These are phyloP conservation scores for Dendrocincla tyrannina DNA, from an alignment of 2,797 vertebrate genomes.

Conservation along the genomic window DNA sequence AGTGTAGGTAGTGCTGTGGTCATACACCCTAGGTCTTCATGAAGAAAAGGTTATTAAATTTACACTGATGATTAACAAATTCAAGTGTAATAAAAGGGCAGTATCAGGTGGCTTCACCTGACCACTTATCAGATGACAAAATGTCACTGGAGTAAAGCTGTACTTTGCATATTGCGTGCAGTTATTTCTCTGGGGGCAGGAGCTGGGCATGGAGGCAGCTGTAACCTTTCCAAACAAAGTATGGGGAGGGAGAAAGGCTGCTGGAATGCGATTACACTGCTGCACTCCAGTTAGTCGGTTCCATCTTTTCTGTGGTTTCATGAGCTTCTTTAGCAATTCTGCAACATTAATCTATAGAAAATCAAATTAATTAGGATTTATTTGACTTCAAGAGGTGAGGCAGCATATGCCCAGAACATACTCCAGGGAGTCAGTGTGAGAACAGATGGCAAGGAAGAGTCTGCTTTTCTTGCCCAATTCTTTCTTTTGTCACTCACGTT, in stretches of 20 bases:
- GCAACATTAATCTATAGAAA: neutral
- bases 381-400: neutral
- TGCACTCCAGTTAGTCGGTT: neutral
- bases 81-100: neutral
- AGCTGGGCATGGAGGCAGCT: neutral
- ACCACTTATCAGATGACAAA: neutral
- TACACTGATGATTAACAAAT: neutral
- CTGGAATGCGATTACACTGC: neutral
- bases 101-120: neutral
- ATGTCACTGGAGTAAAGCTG: neutral
- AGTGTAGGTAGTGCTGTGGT: neutral
- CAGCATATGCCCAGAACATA: neutral
- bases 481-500: constrained; percentile 6
- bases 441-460: constrained; percentile 6
- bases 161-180: neutral
- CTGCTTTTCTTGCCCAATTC: neutral
- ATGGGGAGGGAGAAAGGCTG: neutral
- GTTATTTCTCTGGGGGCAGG: neutral
- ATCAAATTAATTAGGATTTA: neutral
- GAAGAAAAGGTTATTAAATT: neutral
- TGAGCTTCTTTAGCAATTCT: neutral
- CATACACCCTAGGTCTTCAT: neutral
- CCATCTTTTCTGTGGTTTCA: neutral
- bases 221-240: neutral
- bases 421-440: neutral